Evolutionary conservation across 2,888 invertebrate genomes (phyloP), one percentile per base, ranked within the genome.

Genomic region (Amphiduros pacificus): DNA sequence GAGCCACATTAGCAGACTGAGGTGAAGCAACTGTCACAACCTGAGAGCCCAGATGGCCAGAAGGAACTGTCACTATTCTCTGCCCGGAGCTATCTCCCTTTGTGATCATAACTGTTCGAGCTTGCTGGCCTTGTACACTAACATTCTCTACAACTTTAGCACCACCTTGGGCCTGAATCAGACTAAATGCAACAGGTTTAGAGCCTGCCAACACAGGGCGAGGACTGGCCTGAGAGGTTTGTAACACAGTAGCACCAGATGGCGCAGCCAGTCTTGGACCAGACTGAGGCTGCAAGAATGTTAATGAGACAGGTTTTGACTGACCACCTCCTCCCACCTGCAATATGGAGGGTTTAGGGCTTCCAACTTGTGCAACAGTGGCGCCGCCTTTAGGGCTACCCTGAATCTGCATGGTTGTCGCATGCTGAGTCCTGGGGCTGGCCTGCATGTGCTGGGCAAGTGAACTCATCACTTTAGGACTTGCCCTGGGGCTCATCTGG

Each of bases 131-230:
- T 22, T 50, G 36, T 20, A 26, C 50, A 14, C 48, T 40, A 27
- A 31, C 52, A n/a, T n/a, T n/a, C 5, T 55, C 55, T 9, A n/a
- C n/a, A 17, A 49, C 20, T 24, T 61, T 61, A 3, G 31, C 26
- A 17, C 22, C 51, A n/a, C 36, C 53, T 1, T 41, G 50, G 1
- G 62, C 56, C 50, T 63, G 62, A 14, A 63, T 55, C 3, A 63
- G 28, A 36, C 59, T 59, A 36, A 63, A 63, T 5, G 62, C 56
- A 6, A 63, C 54, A 24, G 62, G 62, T 49, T 63, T 63, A 1
- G 57, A 53, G 22, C 36, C 62, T 3, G 61, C 24, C 22, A 51
- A 17, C 27, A 17, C 24, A 5, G 20, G 51, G 14, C 27, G 20
- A 9, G 51, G 11, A 24, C 51, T 51, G 27, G 51, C 11, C 24